Base-by-base conservation (phyloP, 2,113 vertebrate species). In the Symphodus melops region DNA sequence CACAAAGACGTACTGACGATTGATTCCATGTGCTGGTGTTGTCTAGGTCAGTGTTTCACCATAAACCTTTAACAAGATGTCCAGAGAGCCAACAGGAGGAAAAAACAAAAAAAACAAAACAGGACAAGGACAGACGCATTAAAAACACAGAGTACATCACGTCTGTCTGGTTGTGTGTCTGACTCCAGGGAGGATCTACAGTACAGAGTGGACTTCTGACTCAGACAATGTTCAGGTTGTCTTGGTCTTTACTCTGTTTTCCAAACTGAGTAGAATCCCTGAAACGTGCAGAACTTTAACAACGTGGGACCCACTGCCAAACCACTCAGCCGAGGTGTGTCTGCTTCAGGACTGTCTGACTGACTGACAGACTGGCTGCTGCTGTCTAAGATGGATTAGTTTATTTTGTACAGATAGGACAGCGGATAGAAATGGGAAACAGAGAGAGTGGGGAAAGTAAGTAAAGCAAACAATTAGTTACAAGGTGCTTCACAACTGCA, bases 31-130 rank as follows among this genome's bases (percentile, higher is more conserved):
- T 74, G 76, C 33, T 0, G 41, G 21, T 14, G 60, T 44, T 13
- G 65, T 71, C 77, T 59, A 68, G 77, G 64, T 69, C 66, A 55
- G 19, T 36, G 59, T 66, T 70, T 58, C 44, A 12, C 55, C 36
- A 75, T 64, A 68, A 70, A 70, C 59, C 9, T 57, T 60, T 58
- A 17, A 64, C 48, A 12, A 58, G 25, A 9, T 51, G 59, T 49
- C 63, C 75, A 49, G 63, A 49, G 37, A 33, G 42, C 36, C 10
- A 20, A 20, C 19, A 9, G 51, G 70, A 28, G 37, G 61, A 72
- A 58, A 55, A 23, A 53, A n/a, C n/a, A n/a, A n/a, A n/a, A n/a
- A n/a, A n/a, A n/a, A n/a, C n/a, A n/a, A n/a, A 57, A 1, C 0
- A 1, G 46, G 53, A n/a, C 74, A 41, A 41, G 3, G 8, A 9